Evolutionary conservation across 2,113 vertebrate species (phyloP), one percentile per base, ranked within the genome.

Genomic region (Hypomesus transpacificus): DNA sequence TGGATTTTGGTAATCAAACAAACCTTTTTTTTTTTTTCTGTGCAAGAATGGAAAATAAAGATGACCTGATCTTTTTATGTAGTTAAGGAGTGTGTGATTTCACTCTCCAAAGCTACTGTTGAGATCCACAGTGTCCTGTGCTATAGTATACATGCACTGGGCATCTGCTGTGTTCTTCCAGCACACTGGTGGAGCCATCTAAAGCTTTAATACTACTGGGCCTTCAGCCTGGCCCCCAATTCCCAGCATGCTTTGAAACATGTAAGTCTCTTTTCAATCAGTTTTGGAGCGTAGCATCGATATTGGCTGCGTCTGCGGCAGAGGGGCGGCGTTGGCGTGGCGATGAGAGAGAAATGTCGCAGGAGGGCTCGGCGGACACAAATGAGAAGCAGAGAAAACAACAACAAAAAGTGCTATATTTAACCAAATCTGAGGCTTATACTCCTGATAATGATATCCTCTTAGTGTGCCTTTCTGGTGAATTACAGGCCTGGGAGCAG

Each of bases 161-260:
- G 78, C 80, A 84, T 86, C 84, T 87, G 83, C 77, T 79, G 77
- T 75, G 84, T 85, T 87, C 86, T 90, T 88, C 81, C 82, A 88
- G 89, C 84, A 80, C 84, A 82, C 84, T 87, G 85, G 79, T 90
- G 86, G 39, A 46, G 86, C 82, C 80, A 80, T 90, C 86, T 91
- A 73, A 46, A 83, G 88, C 89, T 88, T 84, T 92, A 91, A 90
- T 89, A 87, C 87, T 89, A 46, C 85, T 92, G 87, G 88, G 87
- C 80, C 86, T 85, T 71, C 73, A 46, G 90, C 90, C 89, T 89
- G 86, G 86, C 90, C 91, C 89, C 89, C 82, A 88, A 88, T 86
- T 92, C 91, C 90, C 91, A 88, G 88, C 87, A 90, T 89, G 90
- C 91, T 92, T 93, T 93, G 90, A 92, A 91, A 91, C 89, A 84